phyloP scores from a whole-genome alignment of 2,888 invertebrate genomes.

The Phania funesta region DNA sequence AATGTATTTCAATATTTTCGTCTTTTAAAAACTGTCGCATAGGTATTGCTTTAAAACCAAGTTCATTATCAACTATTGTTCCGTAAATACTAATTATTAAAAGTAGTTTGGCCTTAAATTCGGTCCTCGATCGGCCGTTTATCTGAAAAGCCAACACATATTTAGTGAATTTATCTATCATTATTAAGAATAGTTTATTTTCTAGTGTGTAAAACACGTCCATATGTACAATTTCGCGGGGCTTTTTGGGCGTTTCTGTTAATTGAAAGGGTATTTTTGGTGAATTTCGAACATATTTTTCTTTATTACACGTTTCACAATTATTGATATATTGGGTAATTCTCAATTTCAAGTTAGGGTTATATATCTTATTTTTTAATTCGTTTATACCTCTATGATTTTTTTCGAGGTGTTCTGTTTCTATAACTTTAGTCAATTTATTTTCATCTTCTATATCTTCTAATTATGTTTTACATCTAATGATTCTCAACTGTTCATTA shows the following conservation, averaged over 20 bases:
- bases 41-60: background rate
- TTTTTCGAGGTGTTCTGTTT: conserved; percentile 25
- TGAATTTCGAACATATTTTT: conserved; percentile 60
- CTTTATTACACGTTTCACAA: conserved; percentile 54
- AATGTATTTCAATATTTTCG: too few relatives aligned
- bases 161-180: background rate
- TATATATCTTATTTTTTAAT: conserved; percentile 34
- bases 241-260: background rate
- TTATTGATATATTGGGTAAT: conserved; percentile 64
- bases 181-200: background rate
- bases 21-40: background rate
- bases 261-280: background rate
- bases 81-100: background rate
- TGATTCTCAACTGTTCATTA: background rate
- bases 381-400: conserved; percentile 24
- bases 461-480: background rate
- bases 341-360: conserved; percentile 50
- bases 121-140: background rate
- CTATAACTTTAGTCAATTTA: conserved; percentile 2
- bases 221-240: background rate
- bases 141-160: background rate
- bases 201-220: background rate
- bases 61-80: background rate
- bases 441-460: conserved; percentile 15
- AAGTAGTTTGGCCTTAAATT: background rate